These are phyloP conservation scores for Toxotes chatareus DNA, from an alignment of 2,113 vertebrate genomes.

Conservation along the genomic window DNA sequence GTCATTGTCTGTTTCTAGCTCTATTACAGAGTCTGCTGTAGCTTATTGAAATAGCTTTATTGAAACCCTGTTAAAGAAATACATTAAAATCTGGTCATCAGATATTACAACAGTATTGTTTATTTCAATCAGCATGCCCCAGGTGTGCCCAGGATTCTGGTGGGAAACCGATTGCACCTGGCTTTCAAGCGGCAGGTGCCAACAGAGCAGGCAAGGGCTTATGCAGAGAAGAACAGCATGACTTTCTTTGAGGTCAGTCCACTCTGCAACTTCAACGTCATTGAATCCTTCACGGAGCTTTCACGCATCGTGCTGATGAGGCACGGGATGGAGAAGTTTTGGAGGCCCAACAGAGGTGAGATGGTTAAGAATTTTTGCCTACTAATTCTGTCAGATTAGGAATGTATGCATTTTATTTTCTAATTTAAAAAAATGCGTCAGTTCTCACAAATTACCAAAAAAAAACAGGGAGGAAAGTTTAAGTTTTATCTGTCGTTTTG, in stretches of 20 bases:
- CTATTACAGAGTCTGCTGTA: background rate
- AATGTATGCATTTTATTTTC: background rate
- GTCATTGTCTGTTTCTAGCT: background rate
- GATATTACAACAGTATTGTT: background rate
- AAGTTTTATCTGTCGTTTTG: background rate
- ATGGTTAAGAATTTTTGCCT: background rate
- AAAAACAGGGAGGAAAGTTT: background rate
- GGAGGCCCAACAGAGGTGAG: constrained; percentile 96
- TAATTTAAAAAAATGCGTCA: background rate
- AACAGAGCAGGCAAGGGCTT: constrained; percentile 95
- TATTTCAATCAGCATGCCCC: constrained; percentile 90
- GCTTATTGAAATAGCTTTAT: background rate
- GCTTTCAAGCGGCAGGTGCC: constrained; percentile 98
- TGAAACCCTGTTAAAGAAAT: background rate
- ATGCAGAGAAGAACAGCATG: constrained; percentile 98
- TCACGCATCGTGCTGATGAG: constrained; percentile 98
- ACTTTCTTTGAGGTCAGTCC: constrained; percentile 99
- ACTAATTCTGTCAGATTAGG: background rate
- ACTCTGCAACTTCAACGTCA: constrained; percentile 98
- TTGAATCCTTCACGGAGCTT: constrained; percentile 97
- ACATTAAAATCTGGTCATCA: fast-evolving
- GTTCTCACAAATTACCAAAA: background rate
- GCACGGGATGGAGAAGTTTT: constrained; percentile 99
- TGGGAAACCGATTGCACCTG: constrained; percentile 96
- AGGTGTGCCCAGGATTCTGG: constrained; percentile 96